These are phyloP conservation scores for Heliconius ethilla DNA, from an alignment of 2,888 invertebrate species.

Conservation along the genomic window DNA sequence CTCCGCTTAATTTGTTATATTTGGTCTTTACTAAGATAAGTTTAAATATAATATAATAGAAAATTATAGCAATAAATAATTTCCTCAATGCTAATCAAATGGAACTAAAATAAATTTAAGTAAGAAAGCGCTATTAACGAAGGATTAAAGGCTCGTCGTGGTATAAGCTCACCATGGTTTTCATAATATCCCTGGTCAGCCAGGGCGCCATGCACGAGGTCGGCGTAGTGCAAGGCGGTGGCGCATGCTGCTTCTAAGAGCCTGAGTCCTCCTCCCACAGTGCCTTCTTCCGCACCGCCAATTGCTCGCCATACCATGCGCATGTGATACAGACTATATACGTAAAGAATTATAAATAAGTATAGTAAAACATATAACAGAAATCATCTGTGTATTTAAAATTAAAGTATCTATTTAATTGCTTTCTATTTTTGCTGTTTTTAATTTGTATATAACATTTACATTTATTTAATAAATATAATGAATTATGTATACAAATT, in stretches of 20 bases:
- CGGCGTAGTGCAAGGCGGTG: conserved; percentile 93
- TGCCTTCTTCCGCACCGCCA: conserved; percentile 94
- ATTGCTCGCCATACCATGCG: conserved; percentile 96
- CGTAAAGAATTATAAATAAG: conserved; percentile 5
- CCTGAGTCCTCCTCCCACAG: conserved; percentile 85
- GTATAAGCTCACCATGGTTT: conserved; percentile 72
- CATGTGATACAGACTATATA: conserved; percentile 84
- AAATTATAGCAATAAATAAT: no score
- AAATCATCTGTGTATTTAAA: not conserved
- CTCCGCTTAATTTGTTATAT: not conserved
- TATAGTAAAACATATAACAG: not conserved
- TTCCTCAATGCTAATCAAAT: no score
- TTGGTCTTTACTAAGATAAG: not conserved
- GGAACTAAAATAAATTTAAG: no score
- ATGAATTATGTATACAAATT: no score
- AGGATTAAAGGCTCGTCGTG: no score
- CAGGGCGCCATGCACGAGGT: conserved; percentile 90
- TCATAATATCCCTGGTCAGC: conserved; percentile 92
- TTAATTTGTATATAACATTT: no score
- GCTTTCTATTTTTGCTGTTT: not conserved
- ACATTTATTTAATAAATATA: no score
- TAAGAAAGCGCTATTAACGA: no score
- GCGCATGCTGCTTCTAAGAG: conserved; percentile 91
- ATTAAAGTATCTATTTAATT: not conserved
- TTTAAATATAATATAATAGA: no score